Conservation (phyloP, 2,113 vertebrate genomes). For the Forbesichthys papilliferus region DNA sequence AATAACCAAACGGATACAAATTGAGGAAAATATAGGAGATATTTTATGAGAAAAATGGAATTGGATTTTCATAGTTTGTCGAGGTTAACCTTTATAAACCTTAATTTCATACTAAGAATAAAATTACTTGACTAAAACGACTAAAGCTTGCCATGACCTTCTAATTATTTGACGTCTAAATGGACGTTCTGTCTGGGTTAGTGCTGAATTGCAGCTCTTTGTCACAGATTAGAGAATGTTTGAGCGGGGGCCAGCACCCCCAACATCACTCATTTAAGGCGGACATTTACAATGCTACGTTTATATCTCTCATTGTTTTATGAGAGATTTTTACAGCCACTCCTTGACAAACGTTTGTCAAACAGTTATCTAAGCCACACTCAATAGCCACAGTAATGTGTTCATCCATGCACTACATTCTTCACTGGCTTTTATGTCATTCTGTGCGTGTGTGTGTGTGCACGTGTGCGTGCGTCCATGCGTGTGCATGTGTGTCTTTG, state of each 20-base stretch:
- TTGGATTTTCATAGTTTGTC: no score
- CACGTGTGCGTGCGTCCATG: no score
- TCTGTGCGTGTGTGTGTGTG: no score
- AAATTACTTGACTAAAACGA: not conserved
- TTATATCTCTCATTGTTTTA: slow-evolving; percentile 33
- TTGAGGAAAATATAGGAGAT: no score
- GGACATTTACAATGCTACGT: slow-evolving; percentile 46
- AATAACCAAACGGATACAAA: no score
- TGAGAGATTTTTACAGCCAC: slow-evolving; percentile 27
- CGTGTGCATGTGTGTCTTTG: not conserved
- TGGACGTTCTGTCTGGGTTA: slow-evolving; percentile 29
- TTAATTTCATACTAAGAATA: no score
- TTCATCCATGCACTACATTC: not conserved
- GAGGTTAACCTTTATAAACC: no score
- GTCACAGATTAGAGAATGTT: slow-evolving; percentile 15
- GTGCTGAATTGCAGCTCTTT: slow-evolving; percentile 42
- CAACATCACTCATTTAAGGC: slow-evolving; percentile 34
- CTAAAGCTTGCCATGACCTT: not conserved
- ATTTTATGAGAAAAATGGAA: no score
- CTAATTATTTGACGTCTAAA: slow-evolving; percentile 21
- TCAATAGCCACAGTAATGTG: slow-evolving; percentile 11
- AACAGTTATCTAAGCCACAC: slow-evolving; percentile 15
- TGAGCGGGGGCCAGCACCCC: slow-evolving; percentile 33
- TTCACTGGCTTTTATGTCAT: no score
- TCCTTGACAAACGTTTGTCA: slow-evolving; percentile 12